A percentile compares a stretch with the other conserved stretches of the same genome.
phyloP scores from a whole-genome alignment of 1,140 invertebrate species.

The Drosophila aff. region DNA sequence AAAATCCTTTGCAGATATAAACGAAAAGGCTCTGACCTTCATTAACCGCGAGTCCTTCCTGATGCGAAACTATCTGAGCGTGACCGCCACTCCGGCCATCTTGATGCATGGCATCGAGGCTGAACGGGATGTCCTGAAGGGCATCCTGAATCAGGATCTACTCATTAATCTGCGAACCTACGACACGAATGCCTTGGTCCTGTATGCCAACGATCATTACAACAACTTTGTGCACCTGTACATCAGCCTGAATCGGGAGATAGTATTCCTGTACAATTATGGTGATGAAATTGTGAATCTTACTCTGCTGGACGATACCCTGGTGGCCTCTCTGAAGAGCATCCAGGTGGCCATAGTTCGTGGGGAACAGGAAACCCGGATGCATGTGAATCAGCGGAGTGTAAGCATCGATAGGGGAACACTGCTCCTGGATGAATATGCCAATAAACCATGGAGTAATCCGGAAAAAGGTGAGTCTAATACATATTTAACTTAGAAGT shows the following conservation, averaged over 20 bases:
- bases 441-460: constrained; percentile 94
- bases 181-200: constrained; percentile 91
- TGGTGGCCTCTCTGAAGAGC: constrained; percentile 91
- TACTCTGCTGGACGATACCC: constrained; percentile 89
- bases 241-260: constrained; percentile 90
- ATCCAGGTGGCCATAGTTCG: constrained; percentile 94
- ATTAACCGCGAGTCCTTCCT: constrained; percentile 92
- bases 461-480: constrained; percentile 88
- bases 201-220: constrained; percentile 96
- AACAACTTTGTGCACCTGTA: constrained; percentile 97
- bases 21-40: constrained; percentile 95
- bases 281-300: constrained; percentile 92
- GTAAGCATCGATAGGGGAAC: constrained; percentile 89
- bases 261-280: constrained; percentile 94
- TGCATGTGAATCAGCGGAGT: constrained; percentile 94
- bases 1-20: constrained; percentile 89
- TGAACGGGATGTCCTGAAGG: constrained; percentile 88
- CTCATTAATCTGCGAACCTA: constrained; percentile 95
- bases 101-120: constrained; percentile 87
- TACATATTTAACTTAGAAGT: not conserved
- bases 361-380: constrained; percentile 89
- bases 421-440: constrained; percentile 90
- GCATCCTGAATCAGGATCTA: constrained; percentile 91
- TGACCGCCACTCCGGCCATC: constrained; percentile 60
- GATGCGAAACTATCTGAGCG: constrained; percentile 90